Conservation (phyloP, 2,797 vertebrate genomes). For the Enteromius anoplus region DNA sequence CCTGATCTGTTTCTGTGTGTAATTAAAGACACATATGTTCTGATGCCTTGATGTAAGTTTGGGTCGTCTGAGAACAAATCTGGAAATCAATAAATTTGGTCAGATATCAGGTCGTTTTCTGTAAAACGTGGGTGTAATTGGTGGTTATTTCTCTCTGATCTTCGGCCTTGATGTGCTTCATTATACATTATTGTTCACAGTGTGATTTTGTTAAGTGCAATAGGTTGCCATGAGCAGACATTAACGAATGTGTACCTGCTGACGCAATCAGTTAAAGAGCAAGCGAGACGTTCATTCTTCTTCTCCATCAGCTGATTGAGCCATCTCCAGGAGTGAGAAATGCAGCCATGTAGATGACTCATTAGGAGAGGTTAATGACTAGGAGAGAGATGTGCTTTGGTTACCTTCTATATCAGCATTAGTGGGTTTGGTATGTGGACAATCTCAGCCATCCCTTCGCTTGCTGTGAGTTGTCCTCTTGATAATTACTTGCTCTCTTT, state of each 20-base stretch:
- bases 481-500: constrained; percentile 38
- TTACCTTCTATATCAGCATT: constrained; percentile 2
- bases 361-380: constrained; percentile 46
- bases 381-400: constrained; percentile 19
- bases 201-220: constrained; percentile 7
- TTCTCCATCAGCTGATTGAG: background rate
- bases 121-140: background rate
- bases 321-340: constrained; percentile 38
- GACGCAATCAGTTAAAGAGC: background rate
- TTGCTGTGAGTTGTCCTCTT: background rate
- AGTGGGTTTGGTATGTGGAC: constrained; percentile 19
- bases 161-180: background rate
- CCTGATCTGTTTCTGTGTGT: background rate
- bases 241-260: background rate
- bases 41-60: background rate
- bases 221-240: background rate
- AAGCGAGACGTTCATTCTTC: background rate
- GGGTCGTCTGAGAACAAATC: background rate
- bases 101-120: background rate
- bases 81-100: background rate
- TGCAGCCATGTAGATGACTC: constrained; percentile 18
- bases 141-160: background rate
- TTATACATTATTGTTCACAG: background rate
- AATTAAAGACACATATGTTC: background rate
- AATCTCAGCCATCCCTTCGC: background rate